phyloP scores from a whole-genome alignment of 1,140 invertebrate genomes.

The Hyles vespertilio region DNA sequence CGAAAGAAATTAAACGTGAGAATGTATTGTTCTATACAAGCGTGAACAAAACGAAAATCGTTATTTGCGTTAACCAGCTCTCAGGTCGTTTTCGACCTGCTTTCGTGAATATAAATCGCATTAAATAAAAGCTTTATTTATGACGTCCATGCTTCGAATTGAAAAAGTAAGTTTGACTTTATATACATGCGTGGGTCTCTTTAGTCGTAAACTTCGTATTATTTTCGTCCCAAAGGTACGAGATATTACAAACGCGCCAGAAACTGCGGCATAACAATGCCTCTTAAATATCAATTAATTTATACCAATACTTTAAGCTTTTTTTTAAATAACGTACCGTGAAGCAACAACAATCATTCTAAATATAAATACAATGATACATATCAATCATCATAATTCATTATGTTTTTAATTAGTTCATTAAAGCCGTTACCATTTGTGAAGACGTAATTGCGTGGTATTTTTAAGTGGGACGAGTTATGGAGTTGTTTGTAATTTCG shows the following conservation, averaged over 20 bases:
- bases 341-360: too few species aligned
- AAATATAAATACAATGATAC: too few species aligned
- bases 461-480: too few species aligned
- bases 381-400: background rate
- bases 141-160: slow-evolving; percentile 38
- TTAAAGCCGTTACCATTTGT: background rate
- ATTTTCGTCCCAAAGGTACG: slow-evolving; percentile 17
- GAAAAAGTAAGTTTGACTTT: slow-evolving; percentile 40
- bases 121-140: slow-evolving; percentile 63
- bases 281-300: slow-evolving; percentile 2
- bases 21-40: slow-evolving; percentile 71
- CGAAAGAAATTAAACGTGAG: slow-evolving; percentile 74
- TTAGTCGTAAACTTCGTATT: slow-evolving; percentile 17
- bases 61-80: slow-evolving; percentile 62
- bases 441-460: too few species aligned
- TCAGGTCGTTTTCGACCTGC: slow-evolving; percentile 68
- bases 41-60: slow-evolving; percentile 64
- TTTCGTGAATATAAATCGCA: slow-evolving; percentile 61
- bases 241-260: slow-evolving; percentile 13
- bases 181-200: slow-evolving; percentile 24
- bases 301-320: background rate
- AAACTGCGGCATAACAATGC: slow-evolving; percentile 1
- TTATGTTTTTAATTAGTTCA: slow-evolving; percentile 1
- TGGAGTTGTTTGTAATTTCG: too few species aligned
- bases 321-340: background rate